A percentile compares a stretch with the other conserved stretches of the same genome.
These are phyloP conservation scores for Nasonovia ribisnigri DNA, from an alignment of 2,888 invertebrate genomes.

Conservation along the genomic window DNA sequence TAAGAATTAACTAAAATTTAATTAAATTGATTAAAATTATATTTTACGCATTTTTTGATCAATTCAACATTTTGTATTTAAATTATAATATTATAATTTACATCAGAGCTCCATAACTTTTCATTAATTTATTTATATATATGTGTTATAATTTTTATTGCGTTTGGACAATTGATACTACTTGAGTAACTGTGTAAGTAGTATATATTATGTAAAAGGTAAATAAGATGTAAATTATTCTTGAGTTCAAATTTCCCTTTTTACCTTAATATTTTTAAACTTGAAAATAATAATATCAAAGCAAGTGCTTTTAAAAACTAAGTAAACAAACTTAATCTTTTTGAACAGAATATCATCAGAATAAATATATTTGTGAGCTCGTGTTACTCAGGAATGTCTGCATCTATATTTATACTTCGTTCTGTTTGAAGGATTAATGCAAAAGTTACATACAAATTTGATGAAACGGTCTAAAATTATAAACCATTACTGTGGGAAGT, in stretches of 20 bases:
- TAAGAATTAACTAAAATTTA: background rate
- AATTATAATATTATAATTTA: background rate
- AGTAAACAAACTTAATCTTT: constrained; percentile 19
- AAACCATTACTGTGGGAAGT: background rate
- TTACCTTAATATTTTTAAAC: constrained; percentile 14
- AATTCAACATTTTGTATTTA: background rate
- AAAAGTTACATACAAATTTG: background rate
- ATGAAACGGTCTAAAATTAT: background rate
- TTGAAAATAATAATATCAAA: background rate
- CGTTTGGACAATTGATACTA: background rate
- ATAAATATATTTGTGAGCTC: background rate
- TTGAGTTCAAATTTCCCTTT: background rate
- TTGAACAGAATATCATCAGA: background rate
- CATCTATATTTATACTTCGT: background rate
- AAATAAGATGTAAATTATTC: constrained; percentile 28
- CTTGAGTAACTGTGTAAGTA: background rate
- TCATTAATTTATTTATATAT: background rate
- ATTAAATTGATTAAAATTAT: background rate
- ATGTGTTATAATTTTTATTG: background rate
- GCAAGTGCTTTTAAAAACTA: background rate
- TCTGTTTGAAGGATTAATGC: background rate
- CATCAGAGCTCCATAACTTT: background rate
- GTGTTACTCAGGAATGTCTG: background rate
- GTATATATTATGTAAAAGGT: background rate
- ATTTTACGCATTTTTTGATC: background rate